phyloP scores from a whole-genome alignment of 2,113 vertebrate genomes.

The Ascaphus truei region DNA sequence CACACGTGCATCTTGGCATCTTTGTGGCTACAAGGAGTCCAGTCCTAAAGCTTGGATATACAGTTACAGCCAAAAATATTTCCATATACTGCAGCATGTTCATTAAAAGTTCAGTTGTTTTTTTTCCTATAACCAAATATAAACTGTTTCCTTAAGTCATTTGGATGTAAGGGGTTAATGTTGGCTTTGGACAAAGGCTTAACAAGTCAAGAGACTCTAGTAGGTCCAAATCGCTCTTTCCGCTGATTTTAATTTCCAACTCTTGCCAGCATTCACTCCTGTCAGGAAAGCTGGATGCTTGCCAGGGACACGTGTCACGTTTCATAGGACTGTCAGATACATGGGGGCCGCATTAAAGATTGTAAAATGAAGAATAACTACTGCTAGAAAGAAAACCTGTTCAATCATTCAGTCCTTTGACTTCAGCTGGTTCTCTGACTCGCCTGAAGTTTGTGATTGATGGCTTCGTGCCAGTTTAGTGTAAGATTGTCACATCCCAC shows the following conservation, averaged over 20 bases:
- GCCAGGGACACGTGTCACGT: not conserved
- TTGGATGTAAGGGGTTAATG: too few species aligned
- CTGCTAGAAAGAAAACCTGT: slow-evolving; percentile 4
- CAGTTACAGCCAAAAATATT: too few species aligned
- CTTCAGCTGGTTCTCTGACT: slow-evolving; percentile 1
- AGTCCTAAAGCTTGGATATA: too few species aligned
- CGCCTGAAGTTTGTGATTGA: not conserved
- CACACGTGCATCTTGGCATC: too few species aligned
- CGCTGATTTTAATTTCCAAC: not conserved
- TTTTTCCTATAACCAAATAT: too few species aligned
- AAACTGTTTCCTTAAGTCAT: too few species aligned
- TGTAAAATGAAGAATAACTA: slow-evolving; percentile 17
- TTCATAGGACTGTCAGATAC: slow-evolving; percentile 8
- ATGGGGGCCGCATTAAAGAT: slow-evolving; percentile 3
- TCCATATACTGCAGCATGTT: too few species aligned
- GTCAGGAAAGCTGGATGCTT: not conserved
- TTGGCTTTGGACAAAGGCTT: not conserved
- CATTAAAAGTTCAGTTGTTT: too few species aligned
- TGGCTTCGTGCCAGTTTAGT: not conserved
- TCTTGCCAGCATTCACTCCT: not conserved
- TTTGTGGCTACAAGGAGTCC: too few species aligned
- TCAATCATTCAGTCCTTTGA: slow-evolving; percentile 2
- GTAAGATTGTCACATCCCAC: not conserved
- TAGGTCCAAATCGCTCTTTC: not conserved
- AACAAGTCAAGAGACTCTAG: too few species aligned